Evolutionary conservation across 64 coral and sea anemone genomes (phyloP), one percentile per base, ranked within the genome.

Genomic region (Acropora yongei): DNA sequence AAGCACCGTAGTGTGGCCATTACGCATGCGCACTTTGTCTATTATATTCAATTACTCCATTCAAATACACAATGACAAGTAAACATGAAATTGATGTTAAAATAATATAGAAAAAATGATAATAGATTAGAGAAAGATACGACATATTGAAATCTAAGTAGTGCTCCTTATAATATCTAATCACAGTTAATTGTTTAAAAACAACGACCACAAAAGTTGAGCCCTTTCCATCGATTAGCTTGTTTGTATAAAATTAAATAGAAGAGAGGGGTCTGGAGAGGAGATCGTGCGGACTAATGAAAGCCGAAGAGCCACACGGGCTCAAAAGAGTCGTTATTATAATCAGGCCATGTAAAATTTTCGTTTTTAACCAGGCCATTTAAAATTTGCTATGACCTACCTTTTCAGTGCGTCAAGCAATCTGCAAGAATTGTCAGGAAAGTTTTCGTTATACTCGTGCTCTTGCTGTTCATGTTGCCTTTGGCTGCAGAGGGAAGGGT

Each of bases 361-460:
- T 14, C 1, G 11, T 13, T 13, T 63, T 63, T 7, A 63, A 14
- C 8, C 13, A 63, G 0, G 11, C 2, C 13, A 30, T 30, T 30
- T 30, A 30, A 7, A n/a, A 55, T 79, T 79, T 79, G 77, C 60
- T 17, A 78, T 46, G 43, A 46, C 18, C 10, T 49, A 44, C 53
- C 61, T 7, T 74, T 75, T 20, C 41, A 88, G 86, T 44, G 16
- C 18, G 14, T 78, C 73, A 42, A 18, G 75, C 12, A 46, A 77
- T n/a, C 72, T 88, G 86, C 20, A 18, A 77, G n/a, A 8, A 20
- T 41, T 88, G 86, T 50, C 47, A 76, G 30, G 44, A 88, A 57
- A 88, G 16, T 46, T 88, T 77, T 77, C 49, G 9, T 58, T 78
- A 14, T 44, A 65, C 75, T 8, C 49, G 57, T 4, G 50, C 75